Conservation (phyloP, 2,797 vertebrate genomes). For the Phoxinus dragarum region DNA sequence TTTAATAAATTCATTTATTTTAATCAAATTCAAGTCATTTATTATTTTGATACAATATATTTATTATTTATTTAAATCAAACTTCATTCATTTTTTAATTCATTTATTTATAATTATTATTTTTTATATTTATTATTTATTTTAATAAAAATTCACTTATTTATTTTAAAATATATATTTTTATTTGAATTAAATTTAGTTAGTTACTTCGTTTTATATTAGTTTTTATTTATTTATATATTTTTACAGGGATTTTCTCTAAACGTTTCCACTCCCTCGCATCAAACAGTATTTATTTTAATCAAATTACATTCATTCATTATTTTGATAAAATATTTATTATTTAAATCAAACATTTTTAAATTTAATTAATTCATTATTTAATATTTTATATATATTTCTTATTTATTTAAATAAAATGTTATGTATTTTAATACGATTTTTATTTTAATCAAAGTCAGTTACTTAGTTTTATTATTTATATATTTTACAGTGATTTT, state of each 20-base stretch:
- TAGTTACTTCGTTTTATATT: not conserved
- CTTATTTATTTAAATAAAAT: not conserved
- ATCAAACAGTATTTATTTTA: too few relatives aligned
- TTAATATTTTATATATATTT: not conserved
- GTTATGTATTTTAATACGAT: too few relatives aligned
- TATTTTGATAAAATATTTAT: too few relatives aligned
- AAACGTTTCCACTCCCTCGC: not conserved
- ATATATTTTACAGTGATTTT: not conserved
- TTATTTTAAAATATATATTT: not conserved
- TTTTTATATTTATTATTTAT: not conserved
- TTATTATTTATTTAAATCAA: not conserved
- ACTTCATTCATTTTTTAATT: not conserved
- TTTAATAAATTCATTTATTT: not conserved
- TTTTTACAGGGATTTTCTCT: not conserved
- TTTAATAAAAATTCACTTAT: not conserved
- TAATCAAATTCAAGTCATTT: not conserved
- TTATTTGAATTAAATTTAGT: not conserved
- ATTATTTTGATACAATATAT: not conserved
- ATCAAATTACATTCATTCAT: too few relatives aligned
- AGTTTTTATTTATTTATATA: not conserved
- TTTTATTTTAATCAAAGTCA: not conserved
- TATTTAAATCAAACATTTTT: not conserved
- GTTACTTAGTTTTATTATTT: not conserved
- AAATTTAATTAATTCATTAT: not conserved
- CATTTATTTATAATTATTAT: not conserved